Base-by-base conservation (phyloP, 2,797 vertebrate genomes). In the Potorous gilbertii region DNA sequence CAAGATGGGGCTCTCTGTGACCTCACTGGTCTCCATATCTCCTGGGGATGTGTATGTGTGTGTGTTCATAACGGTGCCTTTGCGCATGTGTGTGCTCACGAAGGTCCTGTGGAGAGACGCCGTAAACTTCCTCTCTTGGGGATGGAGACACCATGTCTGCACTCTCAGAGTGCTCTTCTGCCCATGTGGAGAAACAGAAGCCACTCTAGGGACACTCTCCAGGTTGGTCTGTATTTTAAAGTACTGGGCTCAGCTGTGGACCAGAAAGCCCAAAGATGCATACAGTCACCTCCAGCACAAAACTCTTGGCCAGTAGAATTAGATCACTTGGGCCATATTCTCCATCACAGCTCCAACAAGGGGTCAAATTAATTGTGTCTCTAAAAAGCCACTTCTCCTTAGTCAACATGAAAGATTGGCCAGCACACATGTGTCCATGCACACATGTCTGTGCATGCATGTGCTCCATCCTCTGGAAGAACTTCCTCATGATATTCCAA, bases 341-440 rank as follows among this genome's bases (percentile, higher is more conserved):
- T 87, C 74, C 12, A 24, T n/a, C 14, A 18, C 14, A 16, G 74
- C 40, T 87, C 40, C 11, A 46, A 46, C 74, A 27, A 27, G 40
- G 74, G 40, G 3, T 27, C 74, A 27, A 12, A 18, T 1, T 50
- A 3, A 50, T 3, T 11, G 9, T 46, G 24, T 87, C 40, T 50
- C 34, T 92, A 90, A 93, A 66, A 92, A 54, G n/a, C 62, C 55
- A 91, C 28, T 66, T 92, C 93, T 13, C 56, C 54, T 95, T 46
- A 57, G n/a, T 54, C 95, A 95, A 92, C 62, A 95, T 57, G 11
- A 96, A 96, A 94, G 54, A 57, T 74, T 92, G 93, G 93, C 54
- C 91, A 56, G 91, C 4, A 62, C 21, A 28, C 2, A 62, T 90
- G 16, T 74, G 50, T 50, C 3, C 0, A 0, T 91, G 46, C 21